Conservation (phyloP, 2,113 vertebrate species). For the Chauna torquata region DNA sequence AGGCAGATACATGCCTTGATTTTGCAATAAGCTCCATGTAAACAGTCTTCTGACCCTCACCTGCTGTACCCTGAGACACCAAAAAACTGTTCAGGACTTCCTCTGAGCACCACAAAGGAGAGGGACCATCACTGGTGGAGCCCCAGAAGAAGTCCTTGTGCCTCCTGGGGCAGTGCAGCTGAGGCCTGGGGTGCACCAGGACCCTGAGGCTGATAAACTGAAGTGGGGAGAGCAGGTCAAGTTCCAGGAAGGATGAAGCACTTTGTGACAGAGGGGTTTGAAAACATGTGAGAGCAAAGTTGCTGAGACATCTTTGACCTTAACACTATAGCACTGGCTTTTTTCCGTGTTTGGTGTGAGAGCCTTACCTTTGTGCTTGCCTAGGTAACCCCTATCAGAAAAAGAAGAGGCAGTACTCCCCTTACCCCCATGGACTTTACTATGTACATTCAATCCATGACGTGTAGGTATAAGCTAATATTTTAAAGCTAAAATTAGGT, state of each 20-base stretch:
- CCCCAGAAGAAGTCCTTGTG: no score
- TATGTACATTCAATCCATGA: neutral
- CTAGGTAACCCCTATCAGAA: neutral
- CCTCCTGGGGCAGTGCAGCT: neutral
- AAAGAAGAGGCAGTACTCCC: neutral
- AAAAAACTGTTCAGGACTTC: neutral
- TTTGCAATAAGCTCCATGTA: neutral
- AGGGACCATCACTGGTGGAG: rapidly evolving
- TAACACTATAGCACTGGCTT: neutral
- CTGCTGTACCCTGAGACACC: neutral
- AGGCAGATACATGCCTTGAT: neutral
- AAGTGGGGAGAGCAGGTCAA: neutral
- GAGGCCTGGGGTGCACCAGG: neutral
- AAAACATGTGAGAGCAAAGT: neutral
- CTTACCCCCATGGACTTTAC: no score
- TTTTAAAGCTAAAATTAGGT: neutral
- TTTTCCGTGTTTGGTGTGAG: neutral
- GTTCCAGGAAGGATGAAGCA: neutral
- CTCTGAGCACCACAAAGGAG: neutral
- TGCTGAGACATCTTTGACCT: neutral
- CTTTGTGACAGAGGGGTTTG: neutral
- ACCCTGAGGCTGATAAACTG: neutral
- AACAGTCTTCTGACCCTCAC: neutral
- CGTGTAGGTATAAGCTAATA: neutral
- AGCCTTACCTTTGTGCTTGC: neutral